Base-by-base conservation (phyloP, 1,140 invertebrate genomes). In the Magallana angulata region DNA sequence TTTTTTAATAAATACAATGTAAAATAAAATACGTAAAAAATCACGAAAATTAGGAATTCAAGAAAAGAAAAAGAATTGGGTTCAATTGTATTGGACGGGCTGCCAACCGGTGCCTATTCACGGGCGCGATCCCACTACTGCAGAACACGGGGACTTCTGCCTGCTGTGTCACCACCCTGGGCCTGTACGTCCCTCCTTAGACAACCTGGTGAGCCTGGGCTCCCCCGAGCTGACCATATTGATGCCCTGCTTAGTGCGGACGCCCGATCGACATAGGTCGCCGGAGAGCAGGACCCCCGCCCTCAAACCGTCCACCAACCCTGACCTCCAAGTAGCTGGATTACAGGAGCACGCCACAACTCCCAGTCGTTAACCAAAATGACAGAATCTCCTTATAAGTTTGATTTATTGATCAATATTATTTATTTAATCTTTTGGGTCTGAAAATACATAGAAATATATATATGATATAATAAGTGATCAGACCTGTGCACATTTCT, bases 61-160 rank as follows among this genome's bases (percentile, higher is more conserved):
- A n/a, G n/a, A n/a, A n/a, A n/a, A n/a, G n/a, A n/a, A n/a, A n/a
- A n/a, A n/a, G n/a, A n/a, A n/a, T n/a, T n/a, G 95, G 96, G 97
- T 98, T 96, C 97, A 96, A 96, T 24, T 36, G 36, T 36, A 36
- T 98, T 96, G 96, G 96, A 96, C 96, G 95, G 97, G 97, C 97
- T 98, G 96, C 95, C 95, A 96, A 96, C 96, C 95, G 96, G 96
- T 96, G 95, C 96, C 96, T 97, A 98, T 98, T 98, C 98, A 97
- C 97, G 96, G 97, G 96, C 97, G 98, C 98, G 96, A 97, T 98
- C 97, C 98, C 97, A 98, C 97, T 98, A 98, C 98, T 98, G 97
- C 97, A 96, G 97, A 96, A 97, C 97, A 97, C 97, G 97, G 97
- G 96, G 97, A 97, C 97, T 98, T 97, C 98, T 98, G 97, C 97